phyloP scores from a whole-genome alignment of 2,888 invertebrate genomes.

The Adelphocoris suturalis region DNA sequence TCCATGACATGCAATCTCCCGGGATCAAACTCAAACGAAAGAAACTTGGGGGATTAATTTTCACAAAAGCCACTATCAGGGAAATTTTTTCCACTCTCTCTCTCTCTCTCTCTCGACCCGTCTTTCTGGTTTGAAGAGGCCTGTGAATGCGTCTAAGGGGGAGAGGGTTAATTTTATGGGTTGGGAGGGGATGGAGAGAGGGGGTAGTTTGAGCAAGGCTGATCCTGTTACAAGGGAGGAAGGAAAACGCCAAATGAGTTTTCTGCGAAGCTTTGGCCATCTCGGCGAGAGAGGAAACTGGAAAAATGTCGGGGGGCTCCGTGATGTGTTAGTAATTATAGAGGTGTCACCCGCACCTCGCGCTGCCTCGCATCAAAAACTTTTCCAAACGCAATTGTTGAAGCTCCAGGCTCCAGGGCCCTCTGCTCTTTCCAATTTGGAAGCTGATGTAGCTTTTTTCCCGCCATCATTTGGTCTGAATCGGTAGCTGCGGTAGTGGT shows the following conservation, averaged over 20 bases:
- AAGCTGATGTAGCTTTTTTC: not conserved
- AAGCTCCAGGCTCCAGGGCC: not conserved
- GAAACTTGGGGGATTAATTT: slow-evolving; percentile 46
- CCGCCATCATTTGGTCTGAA: not conserved
- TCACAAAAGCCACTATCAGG: slow-evolving; percentile 49
- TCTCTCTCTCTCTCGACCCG: not conserved
- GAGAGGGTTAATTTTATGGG: slow-evolving; percentile 9
- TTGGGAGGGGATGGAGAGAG: slow-evolving; percentile 12
- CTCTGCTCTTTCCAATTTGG: slow-evolving; percentile 24
- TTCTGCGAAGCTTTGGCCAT: slow-evolving; percentile 13
- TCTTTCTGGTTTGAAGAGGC: slow-evolving; percentile 36
- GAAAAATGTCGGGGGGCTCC: slow-evolving; percentile 60
- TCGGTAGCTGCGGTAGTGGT: not conserved
- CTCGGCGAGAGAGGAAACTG: slow-evolving; percentile 50
- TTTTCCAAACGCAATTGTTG: slow-evolving; percentile 68
- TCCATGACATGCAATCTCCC: slow-evolving; percentile 33
- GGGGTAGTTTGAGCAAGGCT: not conserved
- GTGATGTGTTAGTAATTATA: slow-evolving; percentile 70
- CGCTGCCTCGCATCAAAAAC: slow-evolving; percentile 63
- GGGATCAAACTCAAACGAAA: slow-evolving; percentile 38
- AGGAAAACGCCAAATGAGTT: slow-evolving; percentile 66
- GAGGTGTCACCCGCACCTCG: slow-evolving; percentile 71
- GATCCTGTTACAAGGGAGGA: not conserved
- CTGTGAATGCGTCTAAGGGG: not conserved
- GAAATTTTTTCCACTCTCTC: slow-evolving; percentile 30